Base-by-base conservation (phyloP, 2,888 invertebrate genomes). In the Lycaena phlaeas region DNA sequence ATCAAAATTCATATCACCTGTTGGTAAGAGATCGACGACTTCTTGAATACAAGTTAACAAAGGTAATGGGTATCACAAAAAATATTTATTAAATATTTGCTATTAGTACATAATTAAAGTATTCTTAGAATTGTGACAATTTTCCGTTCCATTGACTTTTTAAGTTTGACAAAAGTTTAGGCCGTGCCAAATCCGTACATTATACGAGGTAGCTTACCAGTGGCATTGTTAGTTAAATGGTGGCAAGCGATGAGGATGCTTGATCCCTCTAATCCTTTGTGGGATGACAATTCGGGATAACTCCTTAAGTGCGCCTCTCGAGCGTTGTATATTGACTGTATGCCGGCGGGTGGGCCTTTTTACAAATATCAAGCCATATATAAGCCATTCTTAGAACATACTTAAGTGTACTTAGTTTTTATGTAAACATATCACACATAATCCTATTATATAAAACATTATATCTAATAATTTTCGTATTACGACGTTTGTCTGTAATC, bases 101-200 rank as follows among this genome's bases (percentile, higher is more conserved):
- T n/a, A n/a, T n/a, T n/a, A n/a, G n/a, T n/a, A n/a, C n/a, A n/a
- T n/a, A n/a, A n/a, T n/a, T n/a, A n/a, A 12, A 12, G 22, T 18
- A 12, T 34, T 34, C 34, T 34, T 7, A 34, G 34, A 34, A 30
- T 14, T 7, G 17, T 15, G 14, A 30, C 40, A 40, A 43, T 43
- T 43, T 43, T 43, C 43, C 43, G 28, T 17, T 36, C 40, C 43
- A 14, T 36, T 43, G 43, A 37, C 40, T 34, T 22, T 34, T 22
- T 18, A 34, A 34, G 34, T 11, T 34, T 22, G 12, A 17, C 18
- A 22, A 34, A 34, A 34, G 18, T 12, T 34, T 34, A 22, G 34
- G 34, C 12, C 34, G 34, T 34, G 34, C 34, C 34, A 34, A 34
- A 18, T 18, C 10, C 34, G 2, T 7, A 11, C 15, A 15, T 30